Evolutionary conservation across 23 tunicate species (phyloP).

Genomic region (Trididemnum nubilum): DNA sequence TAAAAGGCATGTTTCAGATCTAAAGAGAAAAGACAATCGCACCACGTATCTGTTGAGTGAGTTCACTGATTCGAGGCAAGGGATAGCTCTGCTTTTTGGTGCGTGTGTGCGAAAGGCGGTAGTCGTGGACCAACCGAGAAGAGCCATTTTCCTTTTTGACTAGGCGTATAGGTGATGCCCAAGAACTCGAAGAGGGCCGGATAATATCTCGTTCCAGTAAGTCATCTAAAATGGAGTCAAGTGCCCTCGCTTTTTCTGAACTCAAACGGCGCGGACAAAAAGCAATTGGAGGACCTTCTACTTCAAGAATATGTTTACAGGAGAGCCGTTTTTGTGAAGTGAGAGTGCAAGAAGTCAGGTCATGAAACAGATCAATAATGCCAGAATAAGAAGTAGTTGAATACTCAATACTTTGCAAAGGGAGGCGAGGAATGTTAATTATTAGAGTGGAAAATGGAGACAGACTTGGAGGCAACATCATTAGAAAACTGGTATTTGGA

Average conservation of each 20-base stretch:
- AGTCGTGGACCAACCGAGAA: slow-evolving; percentile 4
- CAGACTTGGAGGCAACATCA: not conserved
- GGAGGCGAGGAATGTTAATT: not conserved
- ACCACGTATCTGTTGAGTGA: slow-evolving; percentile 12
- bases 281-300: slow-evolving; percentile 14
- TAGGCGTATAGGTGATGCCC: slow-evolving; percentile 23
- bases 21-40: slow-evolving; percentile 6
- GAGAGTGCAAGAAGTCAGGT: slow-evolving; percentile 1
- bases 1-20: slow-evolving; percentile 19
- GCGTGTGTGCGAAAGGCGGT: not conserved
- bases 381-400: not conserved
- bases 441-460: not conserved
- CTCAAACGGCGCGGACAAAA: slow-evolving; percentile 7
- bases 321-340: not conserved
- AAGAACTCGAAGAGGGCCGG: slow-evolving; percentile 13
- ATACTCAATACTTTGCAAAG: not conserved
- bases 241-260: not conserved
- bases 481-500: not conserved
- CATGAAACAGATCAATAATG: slow-evolving; percentile 9
- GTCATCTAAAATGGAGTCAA: not conserved
- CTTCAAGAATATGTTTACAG: slow-evolving; percentile 19
- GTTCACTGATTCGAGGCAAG: slow-evolving; percentile 15
- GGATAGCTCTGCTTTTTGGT: slow-evolving; percentile 17
- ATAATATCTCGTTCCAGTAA: slow-evolving; percentile 10
- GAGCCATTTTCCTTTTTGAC: slow-evolving; percentile 18